Conservation (phyloP, 2,888 invertebrate species). For the Drosophila lacicola region DNA sequence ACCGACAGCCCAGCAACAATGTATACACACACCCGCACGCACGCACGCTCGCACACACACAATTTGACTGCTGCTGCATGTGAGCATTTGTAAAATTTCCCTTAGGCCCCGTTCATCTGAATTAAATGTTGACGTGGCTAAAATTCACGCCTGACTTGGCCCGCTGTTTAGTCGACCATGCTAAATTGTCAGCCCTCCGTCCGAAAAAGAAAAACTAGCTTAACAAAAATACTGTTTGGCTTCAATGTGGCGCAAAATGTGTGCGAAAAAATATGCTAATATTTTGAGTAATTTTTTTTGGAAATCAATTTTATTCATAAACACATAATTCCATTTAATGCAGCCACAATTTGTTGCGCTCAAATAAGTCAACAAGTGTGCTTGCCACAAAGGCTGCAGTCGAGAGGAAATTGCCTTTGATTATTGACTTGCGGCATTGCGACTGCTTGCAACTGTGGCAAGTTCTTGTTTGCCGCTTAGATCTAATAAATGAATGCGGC, state of each 20-base stretch:
- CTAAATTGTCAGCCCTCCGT: conserved; percentile 46
- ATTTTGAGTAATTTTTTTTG: conserved; percentile 16
- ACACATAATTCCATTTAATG: conserved; percentile 20
- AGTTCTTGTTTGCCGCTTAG: conserved; percentile 38
- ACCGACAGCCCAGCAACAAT: conserved; percentile 62
- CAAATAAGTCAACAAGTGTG: conserved; percentile 36
- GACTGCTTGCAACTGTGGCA: conserved; percentile 35
- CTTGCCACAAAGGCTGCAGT: conserved; percentile 1
- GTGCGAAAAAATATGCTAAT: conserved; percentile 5
- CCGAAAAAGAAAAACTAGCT: conserved; percentile 9
- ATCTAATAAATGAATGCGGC: conserved; percentile 57
- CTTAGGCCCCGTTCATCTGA: conserved; percentile 66
- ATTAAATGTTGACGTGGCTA: conserved; percentile 68
- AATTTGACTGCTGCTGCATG: conserved; percentile 56
- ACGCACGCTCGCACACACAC: not conserved
- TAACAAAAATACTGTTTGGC: conserved; percentile 43
- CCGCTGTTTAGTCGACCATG: conserved; percentile 57
- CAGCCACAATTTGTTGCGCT: conserved; percentile 7
- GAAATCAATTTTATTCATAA: conserved; percentile 27
- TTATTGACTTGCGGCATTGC: conserved; percentile 30
- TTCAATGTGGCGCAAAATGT: conserved; percentile 38
- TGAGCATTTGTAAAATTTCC: conserved; percentile 72
- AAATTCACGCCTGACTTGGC: conserved; percentile 75
- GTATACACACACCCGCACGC: conserved; percentile 5
- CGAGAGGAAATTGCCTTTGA: conserved; percentile 27